Base-by-base conservation (phyloP, 2,113 vertebrate species). In the Apteryx owenii region DNA sequence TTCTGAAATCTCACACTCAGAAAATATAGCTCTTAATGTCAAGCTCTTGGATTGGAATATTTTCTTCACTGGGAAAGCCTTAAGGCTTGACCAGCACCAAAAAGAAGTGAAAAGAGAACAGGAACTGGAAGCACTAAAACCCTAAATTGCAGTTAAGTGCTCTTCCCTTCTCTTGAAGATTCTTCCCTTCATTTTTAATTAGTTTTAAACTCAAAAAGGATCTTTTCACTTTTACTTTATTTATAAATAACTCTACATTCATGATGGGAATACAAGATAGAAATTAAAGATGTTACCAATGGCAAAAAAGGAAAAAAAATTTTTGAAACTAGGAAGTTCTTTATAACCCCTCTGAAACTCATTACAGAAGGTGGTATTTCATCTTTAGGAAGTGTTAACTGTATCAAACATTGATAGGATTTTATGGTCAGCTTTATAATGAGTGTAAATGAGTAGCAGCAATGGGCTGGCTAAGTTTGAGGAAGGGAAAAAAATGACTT, bases 351-450 rank as follows among this genome's bases (percentile, higher is more conserved):
- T 78, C 81, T 72, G 46, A 18, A 84, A 83, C 18, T 69, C 46
- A 72, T 19, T 44, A 61, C 8, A 5, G 44, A 94, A 85, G 25
- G 38, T 68, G 26, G 20, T 69, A 85, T 83, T 95, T 97, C 36
- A 87, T 80, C 69, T 90, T 81, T 51, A 83, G 69, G 58, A 93
- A 96, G 81, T 33, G 11, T 79, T 94, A 84, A 84, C 75, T 51
- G 28, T 42, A 89, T 87, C 54, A 69, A 51, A 82, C 36, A 66
- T 10, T 65, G 33, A 18, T 19, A 87, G 18, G 23, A 75, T 94
- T 97, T 96, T 95, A 93, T 8, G 51, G 38, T 71, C 72, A 86
- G 54, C 42, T 94, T 96, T 90, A 81, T 85, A 93, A 77, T 28
- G 72, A 65, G 12, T 28, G 12, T 90, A 92, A 96, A 66, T 91